Conservation (phyloP, 2,888 invertebrate genomes). For the Bellardia pandia region DNA sequence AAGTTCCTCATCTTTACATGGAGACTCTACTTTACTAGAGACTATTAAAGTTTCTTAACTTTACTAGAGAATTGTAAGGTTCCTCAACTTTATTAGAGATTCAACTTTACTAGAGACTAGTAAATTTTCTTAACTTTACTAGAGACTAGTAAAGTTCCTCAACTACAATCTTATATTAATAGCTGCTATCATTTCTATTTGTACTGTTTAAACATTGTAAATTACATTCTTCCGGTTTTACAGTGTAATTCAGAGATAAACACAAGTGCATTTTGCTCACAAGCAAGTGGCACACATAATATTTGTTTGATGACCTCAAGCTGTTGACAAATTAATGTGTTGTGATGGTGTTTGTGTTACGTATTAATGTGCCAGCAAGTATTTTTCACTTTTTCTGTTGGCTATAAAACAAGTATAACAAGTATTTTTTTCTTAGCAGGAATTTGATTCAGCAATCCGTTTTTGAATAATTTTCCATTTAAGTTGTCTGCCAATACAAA, state of each 20-base stretch:
- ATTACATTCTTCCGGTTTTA: too few relatives aligned
- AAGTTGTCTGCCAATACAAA: background rate
- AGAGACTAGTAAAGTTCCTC: too few relatives aligned
- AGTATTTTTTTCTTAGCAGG: conserved; percentile 21
- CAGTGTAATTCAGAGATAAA: background rate
- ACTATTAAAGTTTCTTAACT: too few relatives aligned
- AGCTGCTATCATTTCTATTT: too few relatives aligned
- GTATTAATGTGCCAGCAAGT: conserved; percentile 29
- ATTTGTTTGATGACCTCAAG: background rate
- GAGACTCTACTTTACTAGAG: too few relatives aligned
- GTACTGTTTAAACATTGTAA: too few relatives aligned
- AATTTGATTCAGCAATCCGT: background rate
- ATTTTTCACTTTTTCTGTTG: background rate
- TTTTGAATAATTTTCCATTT: conserved; percentile 10
- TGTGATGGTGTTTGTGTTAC: conserved; percentile 17
- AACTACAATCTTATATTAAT: too few relatives aligned
- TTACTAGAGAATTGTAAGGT: too few relatives aligned
- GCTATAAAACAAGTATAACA: conserved; percentile 19
- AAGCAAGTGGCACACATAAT: background rate
- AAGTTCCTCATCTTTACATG: too few relatives aligned
- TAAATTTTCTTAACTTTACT: too few relatives aligned
- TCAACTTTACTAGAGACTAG: too few relatives aligned
- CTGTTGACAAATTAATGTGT: conserved; percentile 22
- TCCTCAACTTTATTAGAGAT: too few relatives aligned
- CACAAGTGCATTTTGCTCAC: background rate